Percentiles rank a stretch among this genome's conserved stretches.
phyloP scores from a whole-genome alignment of 1,140 invertebrate genomes.

The Laodelphax striatellus region DNA sequence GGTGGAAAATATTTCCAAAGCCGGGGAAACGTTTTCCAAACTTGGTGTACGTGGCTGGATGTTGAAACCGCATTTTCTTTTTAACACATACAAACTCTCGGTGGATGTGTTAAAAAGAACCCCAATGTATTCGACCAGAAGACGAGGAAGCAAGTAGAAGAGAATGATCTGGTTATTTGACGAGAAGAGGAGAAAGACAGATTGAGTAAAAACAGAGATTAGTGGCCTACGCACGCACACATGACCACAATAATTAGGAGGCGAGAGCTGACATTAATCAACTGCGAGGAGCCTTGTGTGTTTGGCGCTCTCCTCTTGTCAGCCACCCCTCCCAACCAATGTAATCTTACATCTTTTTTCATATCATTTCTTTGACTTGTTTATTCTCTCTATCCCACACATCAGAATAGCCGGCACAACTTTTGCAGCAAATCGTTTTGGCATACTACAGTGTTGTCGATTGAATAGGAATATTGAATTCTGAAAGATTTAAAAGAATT shows the following conservation, averaged over 20 bases:
- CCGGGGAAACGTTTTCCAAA: not conserved
- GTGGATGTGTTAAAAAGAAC: not conserved
- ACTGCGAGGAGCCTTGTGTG: not conserved
- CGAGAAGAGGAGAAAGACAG: not conserved
- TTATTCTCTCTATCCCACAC: not conserved
- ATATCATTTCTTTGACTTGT: not conserved
- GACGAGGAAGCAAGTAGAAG: not conserved
- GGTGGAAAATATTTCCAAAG: not conserved
- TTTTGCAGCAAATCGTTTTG: not conserved
- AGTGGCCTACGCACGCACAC: not conserved
- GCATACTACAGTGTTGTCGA: too few relatives aligned
- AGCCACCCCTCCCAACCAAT: not conserved
- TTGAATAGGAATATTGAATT: too few relatives aligned
- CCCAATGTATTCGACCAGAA: slow-evolving; percentile 6
- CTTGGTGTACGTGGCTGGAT: not conserved
- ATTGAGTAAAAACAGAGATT: not conserved
- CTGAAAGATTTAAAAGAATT: too few relatives aligned
- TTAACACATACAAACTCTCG: not conserved
- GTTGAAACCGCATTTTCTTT: not conserved
- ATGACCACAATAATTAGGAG: not conserved
- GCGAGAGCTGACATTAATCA: not conserved
- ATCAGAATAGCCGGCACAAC: not conserved
- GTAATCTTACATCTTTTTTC: not conserved
- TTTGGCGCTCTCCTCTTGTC: not conserved
- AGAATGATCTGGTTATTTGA: not conserved